Percentiles rank a stretch among this genome's conserved stretches.
Conservation (phyloP, 2,797 vertebrate genomes). For the Okamejei kenojei region DNA sequence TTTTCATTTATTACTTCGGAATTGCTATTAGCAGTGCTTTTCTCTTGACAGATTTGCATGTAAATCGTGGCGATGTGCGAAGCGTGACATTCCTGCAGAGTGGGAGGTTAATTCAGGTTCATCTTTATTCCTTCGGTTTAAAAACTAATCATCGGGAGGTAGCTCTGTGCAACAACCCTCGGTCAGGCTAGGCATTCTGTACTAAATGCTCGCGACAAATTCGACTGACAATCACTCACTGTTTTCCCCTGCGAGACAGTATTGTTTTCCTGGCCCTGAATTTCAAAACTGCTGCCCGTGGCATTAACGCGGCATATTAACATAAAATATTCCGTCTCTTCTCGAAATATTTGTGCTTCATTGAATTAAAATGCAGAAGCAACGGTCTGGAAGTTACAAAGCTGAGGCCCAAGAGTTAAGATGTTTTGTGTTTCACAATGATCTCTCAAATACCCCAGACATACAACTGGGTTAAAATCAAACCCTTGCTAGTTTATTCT, state of each 20-base stretch:
- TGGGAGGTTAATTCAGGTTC: slow-evolving; percentile 20
- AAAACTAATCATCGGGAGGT: not conserved
- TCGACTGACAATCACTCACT: too few species aligned
- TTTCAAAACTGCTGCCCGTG: not conserved
- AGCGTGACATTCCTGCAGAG: slow-evolving; percentile 5
- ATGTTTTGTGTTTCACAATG: not conserved
- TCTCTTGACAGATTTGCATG: not conserved
- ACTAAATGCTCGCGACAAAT: not conserved
- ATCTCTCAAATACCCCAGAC: not conserved
- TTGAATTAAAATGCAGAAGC: not conserved
- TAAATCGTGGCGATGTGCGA: not conserved
- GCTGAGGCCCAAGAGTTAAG: not conserved
- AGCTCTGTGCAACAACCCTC: not conserved
- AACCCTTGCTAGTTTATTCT: not conserved
- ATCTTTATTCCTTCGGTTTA: slow-evolving; percentile 5
- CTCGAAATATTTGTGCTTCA: not conserved
- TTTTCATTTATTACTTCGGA: not conserved
- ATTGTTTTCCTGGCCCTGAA: not conserved
- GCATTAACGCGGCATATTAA: not conserved
- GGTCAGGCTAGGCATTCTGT: not conserved
- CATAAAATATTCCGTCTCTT: not conserved
- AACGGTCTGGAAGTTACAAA: not conserved
- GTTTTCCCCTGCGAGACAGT: not conserved
- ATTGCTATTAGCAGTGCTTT: not conserved
- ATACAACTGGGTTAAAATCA: not conserved